Evolutionary conservation across 2,888 invertebrate species (phyloP).

Genomic region (Synergus japonicus): DNA sequence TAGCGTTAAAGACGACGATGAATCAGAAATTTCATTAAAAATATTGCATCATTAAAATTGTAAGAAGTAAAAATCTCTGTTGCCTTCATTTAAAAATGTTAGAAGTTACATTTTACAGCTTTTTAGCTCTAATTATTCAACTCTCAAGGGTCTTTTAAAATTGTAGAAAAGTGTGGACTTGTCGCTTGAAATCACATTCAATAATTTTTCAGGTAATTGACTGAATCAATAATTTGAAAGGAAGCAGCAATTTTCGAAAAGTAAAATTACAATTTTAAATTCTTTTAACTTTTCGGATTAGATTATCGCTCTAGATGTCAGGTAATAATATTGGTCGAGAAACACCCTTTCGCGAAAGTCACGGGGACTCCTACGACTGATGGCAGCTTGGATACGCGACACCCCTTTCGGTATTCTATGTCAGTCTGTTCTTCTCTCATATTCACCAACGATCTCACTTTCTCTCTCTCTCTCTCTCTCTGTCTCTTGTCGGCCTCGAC

Average conservation of each 20-base stretch:
- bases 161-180: too few relatives aligned
- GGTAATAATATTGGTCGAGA: slow-evolving; percentile 29
- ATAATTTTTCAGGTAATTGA: too few relatives aligned
- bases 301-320: slow-evolving; percentile 8
- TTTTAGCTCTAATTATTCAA: background rate
- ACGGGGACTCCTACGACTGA: slow-evolving; percentile 28
- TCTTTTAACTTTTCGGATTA: background rate
- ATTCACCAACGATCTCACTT: slow-evolving; percentile 50
- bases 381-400: slow-evolving; percentile 32
- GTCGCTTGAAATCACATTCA: too few relatives aligned
- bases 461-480: slow-evolving; percentile 49
- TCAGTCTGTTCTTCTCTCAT: slow-evolving; percentile 39
- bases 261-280: too few relatives aligned
- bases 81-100: background rate
- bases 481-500: slow-evolving; percentile 54
- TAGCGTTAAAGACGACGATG: background rate
- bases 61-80: background rate
- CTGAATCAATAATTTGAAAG: background rate
- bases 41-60: background rate
- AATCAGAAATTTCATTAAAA: background rate
- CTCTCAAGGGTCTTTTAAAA: too few relatives aligned
- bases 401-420: slow-evolving; percentile 12
- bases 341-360: slow-evolving; percentile 28
- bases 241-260: background rate
- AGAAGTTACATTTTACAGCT: background rate